Base-by-base conservation (phyloP, 1,140 invertebrate species). In the Bombus breviceps region DNA sequence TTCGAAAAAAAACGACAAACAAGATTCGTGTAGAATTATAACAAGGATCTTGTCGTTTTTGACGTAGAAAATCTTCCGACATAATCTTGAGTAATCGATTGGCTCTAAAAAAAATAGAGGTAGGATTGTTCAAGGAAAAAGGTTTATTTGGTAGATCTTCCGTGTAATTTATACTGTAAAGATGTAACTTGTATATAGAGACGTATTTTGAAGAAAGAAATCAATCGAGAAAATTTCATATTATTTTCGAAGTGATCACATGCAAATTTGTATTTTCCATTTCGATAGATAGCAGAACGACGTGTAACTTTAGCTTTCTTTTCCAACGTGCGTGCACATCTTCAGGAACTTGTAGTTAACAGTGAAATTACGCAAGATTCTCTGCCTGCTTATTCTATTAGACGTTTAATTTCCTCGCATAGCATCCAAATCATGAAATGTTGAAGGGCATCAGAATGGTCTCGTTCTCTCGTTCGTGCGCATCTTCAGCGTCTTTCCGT, bases 401-500 rank as follows among this genome's bases (percentile, higher is more conserved):
- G 13, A 18, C 28, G 8, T 66, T 78, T 25, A 66, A 47, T 77
- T 66, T 64, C 59, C 28, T 22, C 39, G 15, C 28, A n/a, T 22
- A 32, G 28, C 59, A 39, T 62, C 39, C 3, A 37, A 8, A 34
- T 75, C 32, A 32, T 12, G 73, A 28, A 53, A 12, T 32, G 28
- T 53, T 53, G 25, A 57, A 53, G 13, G 13, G 32, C 34, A 22
- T 5, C 43, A 1, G 43, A 64, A n/a, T 8, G 28, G 47, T 53
- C 71, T 28, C 15, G 3, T 25, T 39, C 37, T 62, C 37, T 9
- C 28, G 75, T 39, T 9, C 6, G 12, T 28, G 1, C 2, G 1
- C 25, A 18, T 64, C 62, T 64, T 76, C 72, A 59, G 8, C 83
- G 68, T 59, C 37, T 43, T 82, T 22, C 47, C 59, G 81, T 22